Evolutionary conservation across 1,140 invertebrate genomes (phyloP), one percentile per base, ranked within the genome.

Genomic region (Drosophila tropicalis): DNA sequence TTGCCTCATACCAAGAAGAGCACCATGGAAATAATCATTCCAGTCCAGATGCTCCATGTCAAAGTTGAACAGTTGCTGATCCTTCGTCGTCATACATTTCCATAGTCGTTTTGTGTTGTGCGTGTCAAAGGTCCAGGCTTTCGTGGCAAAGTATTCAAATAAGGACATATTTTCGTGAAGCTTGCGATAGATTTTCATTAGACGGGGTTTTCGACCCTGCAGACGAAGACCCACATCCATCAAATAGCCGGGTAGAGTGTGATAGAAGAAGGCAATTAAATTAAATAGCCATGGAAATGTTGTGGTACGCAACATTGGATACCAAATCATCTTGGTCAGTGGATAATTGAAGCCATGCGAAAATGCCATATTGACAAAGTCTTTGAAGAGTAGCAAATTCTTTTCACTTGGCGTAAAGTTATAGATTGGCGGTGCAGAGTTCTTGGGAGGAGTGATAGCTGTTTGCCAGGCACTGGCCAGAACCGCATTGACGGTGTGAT

Each of bases 401-500:
- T 94, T 93, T 4, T 91, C 91, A 0, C 93, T 94, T 2, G 95
- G 94, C 2, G 95, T 95, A 72, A 94, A 96, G 80, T 96, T 96
- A 91, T 95, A 96, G 25, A 96, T 94, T 2, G 93, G 84, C 12
- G 93, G 92, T 12, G 70, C 90, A 1, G 3, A 13, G 7, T 9
- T 54, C 5, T 9, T 54, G 32, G 6, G 40, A 29, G 34, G 1
- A n/a, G 1, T 1, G 2, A 5, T 29, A 0, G 93, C 93, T 1
- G 94, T 94, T 96, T 76, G 95, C 94, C 95, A 96, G 0, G 95
- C 96, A 17, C 93, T 93, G 2, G 95, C 94, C 44, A 98, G 94
- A 61, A 96, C 93, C 6, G 95, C 93, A 82, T 97, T 97, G 12
- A 96, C 94, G 36, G 95, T 95, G 79, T 95, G 93, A 90, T 98